These are phyloP conservation scores for Escarpia spicata DNA, from an alignment of 2,888 invertebrate species.

Conservation along the genomic window DNA sequence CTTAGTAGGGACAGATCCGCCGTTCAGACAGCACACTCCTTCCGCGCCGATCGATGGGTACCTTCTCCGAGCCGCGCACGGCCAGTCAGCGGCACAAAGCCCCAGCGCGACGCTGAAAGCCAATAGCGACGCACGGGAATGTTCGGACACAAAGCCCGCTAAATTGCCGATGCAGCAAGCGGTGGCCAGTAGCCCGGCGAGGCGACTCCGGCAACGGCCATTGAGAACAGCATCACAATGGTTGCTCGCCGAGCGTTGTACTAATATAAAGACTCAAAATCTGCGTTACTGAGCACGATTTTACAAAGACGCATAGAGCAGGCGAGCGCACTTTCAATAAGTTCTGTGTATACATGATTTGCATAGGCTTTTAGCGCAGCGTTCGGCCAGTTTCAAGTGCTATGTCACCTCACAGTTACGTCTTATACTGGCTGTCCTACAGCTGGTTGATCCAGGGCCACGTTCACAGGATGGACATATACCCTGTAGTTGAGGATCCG, in stretches of 20 bases:
- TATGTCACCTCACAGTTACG: neutral
- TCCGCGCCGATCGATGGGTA: neutral
- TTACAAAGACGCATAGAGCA: neutral
- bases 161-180: neutral
- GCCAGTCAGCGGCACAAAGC: neutral
- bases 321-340: neutral
- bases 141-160: neutral
- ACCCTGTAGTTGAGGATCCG: too few species aligned
- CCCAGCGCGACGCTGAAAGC: neutral
- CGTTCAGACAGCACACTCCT: neutral
- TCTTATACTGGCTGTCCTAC: neutral
- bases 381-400: neutral
- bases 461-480: neutral
- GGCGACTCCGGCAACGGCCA: neutral
- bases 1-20: neutral
- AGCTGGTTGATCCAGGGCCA: neutral
- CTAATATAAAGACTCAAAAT: neutral
- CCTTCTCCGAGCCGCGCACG: neutral
- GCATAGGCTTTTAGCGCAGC: neutral
- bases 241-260: neutral
- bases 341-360: neutral
- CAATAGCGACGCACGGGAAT: neutral
- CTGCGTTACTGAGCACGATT: neutral
- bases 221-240: neutral
- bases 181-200: neutral